phyloP scores from a whole-genome alignment of 1,140 invertebrate species.

The Drosophila baimaii region DNA sequence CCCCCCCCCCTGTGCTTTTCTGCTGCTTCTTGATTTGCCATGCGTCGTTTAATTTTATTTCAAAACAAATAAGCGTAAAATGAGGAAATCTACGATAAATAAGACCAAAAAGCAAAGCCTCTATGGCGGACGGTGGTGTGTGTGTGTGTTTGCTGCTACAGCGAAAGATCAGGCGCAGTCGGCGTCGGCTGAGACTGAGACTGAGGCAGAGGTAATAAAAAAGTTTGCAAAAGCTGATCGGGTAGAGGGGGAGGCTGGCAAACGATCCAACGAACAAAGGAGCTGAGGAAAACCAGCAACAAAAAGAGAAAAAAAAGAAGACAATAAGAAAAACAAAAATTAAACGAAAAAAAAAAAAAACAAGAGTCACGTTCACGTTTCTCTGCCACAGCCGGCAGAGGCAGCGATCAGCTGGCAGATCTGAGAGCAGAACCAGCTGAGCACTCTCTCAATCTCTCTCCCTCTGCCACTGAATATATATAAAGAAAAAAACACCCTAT shows the following conservation, averaged over 20 bases:
- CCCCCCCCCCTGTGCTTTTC: slow-evolving; percentile 14
- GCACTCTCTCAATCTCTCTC: neutral
- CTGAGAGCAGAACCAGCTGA: slow-evolving; percentile 30
- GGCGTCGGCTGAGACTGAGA: slow-evolving; percentile 3
- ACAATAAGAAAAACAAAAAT: slow-evolving; percentile 26
- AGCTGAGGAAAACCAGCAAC: slow-evolving; percentile 29
- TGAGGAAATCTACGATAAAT: slow-evolving; percentile 75
- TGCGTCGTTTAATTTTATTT: slow-evolving; percentile 77
- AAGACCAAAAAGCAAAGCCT: slow-evolving; percentile 67
- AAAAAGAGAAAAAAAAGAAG: slow-evolving; percentile 17
- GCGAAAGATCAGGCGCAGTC: slow-evolving; percentile 22
- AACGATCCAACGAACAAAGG: slow-evolving; percentile 66
- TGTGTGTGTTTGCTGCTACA: slow-evolving; percentile 44
- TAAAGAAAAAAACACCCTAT: too few relatives aligned
- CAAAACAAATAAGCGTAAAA: slow-evolving; percentile 79
- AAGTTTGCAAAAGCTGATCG: slow-evolving; percentile 45
- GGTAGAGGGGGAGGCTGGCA: slow-evolving; percentile 32
- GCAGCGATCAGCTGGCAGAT: slow-evolving; percentile 46
- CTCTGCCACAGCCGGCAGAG: slow-evolving; percentile 37
- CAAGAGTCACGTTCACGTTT: slow-evolving; percentile 65
- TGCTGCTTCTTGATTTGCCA: slow-evolving; percentile 54
- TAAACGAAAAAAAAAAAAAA: slow-evolving; percentile 23
- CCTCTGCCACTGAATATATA: too few relatives aligned
- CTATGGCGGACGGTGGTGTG: slow-evolving; percentile 21
- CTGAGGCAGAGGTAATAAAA: slow-evolving; percentile 41